Percentiles rank a stretch among this genome's conserved stretches.
Evolutionary conservation across 2,113 vertebrate species (phyloP).

Genomic region (Dermatemys mawii): DNA sequence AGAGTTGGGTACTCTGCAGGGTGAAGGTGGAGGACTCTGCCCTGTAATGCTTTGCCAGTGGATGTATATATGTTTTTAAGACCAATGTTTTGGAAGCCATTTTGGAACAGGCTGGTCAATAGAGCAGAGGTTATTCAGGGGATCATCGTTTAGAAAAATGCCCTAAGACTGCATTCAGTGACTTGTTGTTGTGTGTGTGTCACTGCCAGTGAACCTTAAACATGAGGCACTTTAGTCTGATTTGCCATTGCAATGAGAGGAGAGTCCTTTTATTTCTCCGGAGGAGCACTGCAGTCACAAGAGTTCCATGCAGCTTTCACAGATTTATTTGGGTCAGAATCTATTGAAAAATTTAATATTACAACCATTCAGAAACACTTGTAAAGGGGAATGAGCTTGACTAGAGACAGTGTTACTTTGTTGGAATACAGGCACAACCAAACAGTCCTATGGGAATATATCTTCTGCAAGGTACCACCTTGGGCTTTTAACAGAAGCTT

Average conservation of each 20-base stretch:
- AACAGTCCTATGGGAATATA: background rate
- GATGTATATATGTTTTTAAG: accelerated
- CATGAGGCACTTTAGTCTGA: background rate
- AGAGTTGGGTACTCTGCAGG: too few species aligned
- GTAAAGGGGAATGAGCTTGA: background rate
- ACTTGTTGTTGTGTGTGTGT: background rate
- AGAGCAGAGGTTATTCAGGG: background rate
- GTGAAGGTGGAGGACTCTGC: background rate
- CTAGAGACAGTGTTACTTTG: background rate
- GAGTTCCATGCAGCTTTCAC: background rate
- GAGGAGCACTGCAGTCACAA: background rate
- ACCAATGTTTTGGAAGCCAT: background rate
- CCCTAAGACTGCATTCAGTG: background rate
- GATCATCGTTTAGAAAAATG: background rate
- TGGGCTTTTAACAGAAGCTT: slow-evolving; percentile 1
- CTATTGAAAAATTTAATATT: slow-evolving; percentile 36
- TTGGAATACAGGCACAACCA: background rate
- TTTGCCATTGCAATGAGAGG: background rate
- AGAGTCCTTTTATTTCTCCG: background rate
- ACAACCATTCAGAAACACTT: slow-evolving; percentile 8
- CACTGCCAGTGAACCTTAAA: background rate
- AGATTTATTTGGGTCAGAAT: slow-evolving; percentile 51
- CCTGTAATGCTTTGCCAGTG: accelerated
- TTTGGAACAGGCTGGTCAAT: background rate
- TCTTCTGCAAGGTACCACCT: background rate